Evolutionary conservation across 1,140 invertebrate species (phyloP).

Genomic region (Onthophagus taurus): DNA sequence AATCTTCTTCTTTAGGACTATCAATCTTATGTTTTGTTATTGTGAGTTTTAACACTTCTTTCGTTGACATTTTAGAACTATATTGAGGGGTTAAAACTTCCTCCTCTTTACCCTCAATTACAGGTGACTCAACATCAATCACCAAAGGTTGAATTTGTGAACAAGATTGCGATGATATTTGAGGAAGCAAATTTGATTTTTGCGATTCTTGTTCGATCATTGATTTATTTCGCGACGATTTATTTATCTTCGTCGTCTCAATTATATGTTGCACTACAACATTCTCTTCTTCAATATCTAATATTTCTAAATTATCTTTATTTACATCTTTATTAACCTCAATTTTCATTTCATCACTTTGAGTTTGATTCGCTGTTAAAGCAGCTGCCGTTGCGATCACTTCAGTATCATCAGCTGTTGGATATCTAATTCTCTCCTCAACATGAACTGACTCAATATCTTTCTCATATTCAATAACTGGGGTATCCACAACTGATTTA

Average conservation of each 20-base stretch:
- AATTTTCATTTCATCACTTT: neutral
- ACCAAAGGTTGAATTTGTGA: conserved; percentile 3
- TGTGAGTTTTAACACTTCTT: conserved; percentile 28
- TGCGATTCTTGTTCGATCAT: neutral
- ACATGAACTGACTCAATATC: too few relatives aligned
- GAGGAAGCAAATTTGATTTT: too few relatives aligned
- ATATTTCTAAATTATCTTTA: neutral
- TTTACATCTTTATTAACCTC: neutral
- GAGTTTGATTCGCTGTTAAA: too few relatives aligned
- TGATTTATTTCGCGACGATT: too few relatives aligned
- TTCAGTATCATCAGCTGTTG: too few relatives aligned
- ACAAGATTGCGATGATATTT: too few relatives aligned
- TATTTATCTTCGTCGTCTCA: too few relatives aligned
- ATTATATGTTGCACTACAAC: neutral
- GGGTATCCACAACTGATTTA: too few relatives aligned
- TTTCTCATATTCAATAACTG: too few relatives aligned
- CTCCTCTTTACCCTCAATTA: neutral
- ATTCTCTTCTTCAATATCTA: neutral
- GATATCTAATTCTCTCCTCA: too few relatives aligned
- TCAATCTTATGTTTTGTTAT: conserved; percentile 29
- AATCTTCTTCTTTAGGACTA: conserved; percentile 24
- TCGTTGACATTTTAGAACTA: conserved; percentile 9
- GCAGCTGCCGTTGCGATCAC: too few relatives aligned
- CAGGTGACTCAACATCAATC: conserved; percentile 2
- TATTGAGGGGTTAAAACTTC: conserved; percentile 1